Conservation (phyloP, 2,797 vertebrate species). For the Xiphophorus birchmanni region DNA sequence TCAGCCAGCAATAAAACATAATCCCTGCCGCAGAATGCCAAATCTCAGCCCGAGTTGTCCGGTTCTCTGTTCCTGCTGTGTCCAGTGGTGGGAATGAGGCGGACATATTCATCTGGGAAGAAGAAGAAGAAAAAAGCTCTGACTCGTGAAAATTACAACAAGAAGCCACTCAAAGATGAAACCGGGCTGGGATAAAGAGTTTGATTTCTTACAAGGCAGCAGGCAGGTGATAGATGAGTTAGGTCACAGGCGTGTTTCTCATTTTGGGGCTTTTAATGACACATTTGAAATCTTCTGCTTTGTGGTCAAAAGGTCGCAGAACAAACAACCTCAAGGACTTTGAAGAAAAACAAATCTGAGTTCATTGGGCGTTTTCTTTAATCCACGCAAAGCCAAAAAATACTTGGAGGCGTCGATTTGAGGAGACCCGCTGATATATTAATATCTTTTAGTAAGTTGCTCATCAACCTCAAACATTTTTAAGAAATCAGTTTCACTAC, state of each 20-base stretch:
- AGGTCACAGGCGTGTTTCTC: background rate
- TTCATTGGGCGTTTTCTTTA: background rate
- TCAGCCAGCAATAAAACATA: constrained; percentile 47
- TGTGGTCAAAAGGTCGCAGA: background rate
- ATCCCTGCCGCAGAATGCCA: constrained; percentile 32
- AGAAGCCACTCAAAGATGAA: background rate
- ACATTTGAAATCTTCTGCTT: background rate
- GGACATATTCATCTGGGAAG: constrained; percentile 44
- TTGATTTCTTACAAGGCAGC: background rate
- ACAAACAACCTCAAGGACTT: background rate
- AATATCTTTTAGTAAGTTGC: background rate
- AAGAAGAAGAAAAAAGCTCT: constrained; percentile 11
- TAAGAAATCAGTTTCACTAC: background rate
- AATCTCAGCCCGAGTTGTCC: constrained; percentile 34
- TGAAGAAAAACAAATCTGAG: background rate
- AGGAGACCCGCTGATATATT: background rate
- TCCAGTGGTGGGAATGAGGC: constrained; percentile 44
- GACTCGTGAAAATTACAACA: constrained; percentile 28
- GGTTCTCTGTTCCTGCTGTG: constrained; percentile 13
- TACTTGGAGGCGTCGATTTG: background rate
- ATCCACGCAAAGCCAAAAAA: background rate
- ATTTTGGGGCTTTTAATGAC: background rate
- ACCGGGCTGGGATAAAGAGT: background rate
- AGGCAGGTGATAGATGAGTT: background rate
- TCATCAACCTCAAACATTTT: background rate